These are phyloP conservation scores for Amitus sp. DNA, from an alignment of 2,888 invertebrate species.

Conservation along the genomic window DNA sequence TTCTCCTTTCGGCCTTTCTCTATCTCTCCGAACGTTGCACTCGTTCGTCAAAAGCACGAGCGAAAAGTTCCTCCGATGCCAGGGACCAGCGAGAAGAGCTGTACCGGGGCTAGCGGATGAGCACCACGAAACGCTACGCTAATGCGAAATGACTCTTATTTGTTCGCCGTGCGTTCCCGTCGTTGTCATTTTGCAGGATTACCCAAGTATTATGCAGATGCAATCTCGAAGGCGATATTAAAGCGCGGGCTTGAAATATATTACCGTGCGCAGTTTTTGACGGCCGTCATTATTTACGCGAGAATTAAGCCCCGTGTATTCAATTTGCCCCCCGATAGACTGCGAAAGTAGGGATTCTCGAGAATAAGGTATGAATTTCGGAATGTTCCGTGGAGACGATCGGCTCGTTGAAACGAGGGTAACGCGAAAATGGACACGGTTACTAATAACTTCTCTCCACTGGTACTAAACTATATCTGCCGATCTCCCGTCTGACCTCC, in stretches of 20 bases:
- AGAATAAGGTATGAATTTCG: too few species aligned
- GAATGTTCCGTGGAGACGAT: too few species aligned
- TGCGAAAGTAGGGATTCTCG: too few species aligned
- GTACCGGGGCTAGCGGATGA: not conserved
- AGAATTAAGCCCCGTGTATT: too few species aligned
- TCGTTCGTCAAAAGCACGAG: not conserved
- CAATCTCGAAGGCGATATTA: not conserved
- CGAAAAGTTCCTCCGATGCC: not conserved
- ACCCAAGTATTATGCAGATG: constrained; percentile 1
- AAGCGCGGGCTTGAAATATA: not conserved
- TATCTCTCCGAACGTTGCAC: not conserved
- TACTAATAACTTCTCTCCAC: constrained; percentile 50
- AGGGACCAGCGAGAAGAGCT: not conserved
- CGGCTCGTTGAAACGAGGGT: too few species aligned
- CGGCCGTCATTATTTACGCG: too few species aligned
- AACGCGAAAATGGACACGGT: constrained; percentile 4
- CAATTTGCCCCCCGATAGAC: too few species aligned
- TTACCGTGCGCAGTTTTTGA: too few species aligned
- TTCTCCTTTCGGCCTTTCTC: too few species aligned
- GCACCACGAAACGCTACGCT: constrained; percentile 2
- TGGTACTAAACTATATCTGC: constrained; percentile 44
- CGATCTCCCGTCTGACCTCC: constrained; percentile 49
- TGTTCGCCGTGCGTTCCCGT: constrained; percentile 1
- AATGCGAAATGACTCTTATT: constrained; percentile 2
- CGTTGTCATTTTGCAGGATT: constrained; percentile 2